Conservation (phyloP, 1,140 invertebrate genomes). For the Panonychus citri region DNA sequence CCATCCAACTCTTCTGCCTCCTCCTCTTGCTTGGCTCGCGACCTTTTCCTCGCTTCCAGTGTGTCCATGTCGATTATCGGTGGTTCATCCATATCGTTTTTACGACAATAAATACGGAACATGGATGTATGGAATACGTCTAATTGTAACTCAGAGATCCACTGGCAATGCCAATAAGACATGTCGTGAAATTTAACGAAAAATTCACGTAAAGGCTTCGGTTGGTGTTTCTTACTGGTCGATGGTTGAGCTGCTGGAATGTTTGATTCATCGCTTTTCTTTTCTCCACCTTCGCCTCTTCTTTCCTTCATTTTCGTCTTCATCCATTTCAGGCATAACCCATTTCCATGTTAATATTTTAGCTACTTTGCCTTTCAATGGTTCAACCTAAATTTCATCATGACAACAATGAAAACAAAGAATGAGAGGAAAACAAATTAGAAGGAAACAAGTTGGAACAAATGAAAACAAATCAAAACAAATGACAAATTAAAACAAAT, state of each 20-base stretch:
- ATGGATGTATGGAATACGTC: slow-evolving; percentile 91
- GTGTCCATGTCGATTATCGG: slow-evolving; percentile 44
- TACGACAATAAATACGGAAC: slow-evolving; percentile 77
- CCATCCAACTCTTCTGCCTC: slow-evolving; percentile 8
- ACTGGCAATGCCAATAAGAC: slow-evolving; percentile 95
- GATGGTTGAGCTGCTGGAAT: neutral
- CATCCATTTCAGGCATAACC: slow-evolving; percentile 19
- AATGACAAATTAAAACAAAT: no score
- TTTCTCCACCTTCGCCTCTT: slow-evolving; percentile 27
- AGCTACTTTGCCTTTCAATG: slow-evolving; percentile 56
- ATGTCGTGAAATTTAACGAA: slow-evolving; percentile 93
- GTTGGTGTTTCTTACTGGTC: slow-evolving; percentile 14
- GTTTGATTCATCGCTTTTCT: neutral
- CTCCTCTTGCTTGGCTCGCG: slow-evolving; percentile 22
- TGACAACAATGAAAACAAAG: no score
- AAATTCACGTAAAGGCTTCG: slow-evolving; percentile 53
- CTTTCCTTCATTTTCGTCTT: neutral
- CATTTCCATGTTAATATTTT: slow-evolving; percentile 91
- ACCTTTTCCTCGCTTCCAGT: slow-evolving; percentile 28
- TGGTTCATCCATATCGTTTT: slow-evolving; percentile 94
- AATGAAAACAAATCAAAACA: no score
- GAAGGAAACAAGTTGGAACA: no score
- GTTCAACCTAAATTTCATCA: slow-evolving; percentile 26
- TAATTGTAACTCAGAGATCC: slow-evolving; percentile 80
- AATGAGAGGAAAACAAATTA: no score